These are phyloP conservation scores for Dendronephthya gigantea DNA, from an alignment of 64 coral and sea anemone species.

Conservation along the genomic window DNA sequence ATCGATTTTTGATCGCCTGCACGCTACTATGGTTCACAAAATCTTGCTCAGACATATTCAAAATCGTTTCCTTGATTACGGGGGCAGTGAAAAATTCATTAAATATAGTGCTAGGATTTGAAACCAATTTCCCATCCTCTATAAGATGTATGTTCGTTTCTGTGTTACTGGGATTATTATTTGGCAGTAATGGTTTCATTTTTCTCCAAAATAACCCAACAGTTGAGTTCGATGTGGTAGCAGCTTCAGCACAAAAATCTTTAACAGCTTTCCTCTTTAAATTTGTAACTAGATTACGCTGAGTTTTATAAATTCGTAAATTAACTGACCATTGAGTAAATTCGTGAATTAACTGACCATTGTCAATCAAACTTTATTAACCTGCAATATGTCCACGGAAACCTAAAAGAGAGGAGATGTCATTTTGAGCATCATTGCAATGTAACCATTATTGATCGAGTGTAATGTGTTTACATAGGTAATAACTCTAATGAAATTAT, in stretches of 20 bases:
- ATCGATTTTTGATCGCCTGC: slow-evolving; percentile 4
- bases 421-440: too few relatives aligned
- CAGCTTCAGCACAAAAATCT: slow-evolving; percentile 22
- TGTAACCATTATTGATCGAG: too few relatives aligned
- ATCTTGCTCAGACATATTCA: slow-evolving; percentile 25
- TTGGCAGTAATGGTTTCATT: slow-evolving; percentile 53
- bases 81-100: slow-evolving; percentile 26
- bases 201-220: slow-evolving; percentile 39
- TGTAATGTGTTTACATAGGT: too few relatives aligned
- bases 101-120: slow-evolving; percentile 18
- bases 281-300: slow-evolving; percentile 26
- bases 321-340: too few relatives aligned
- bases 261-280: slow-evolving; percentile 35
- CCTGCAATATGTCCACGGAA: too few relatives aligned
- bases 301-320: too few relatives aligned
- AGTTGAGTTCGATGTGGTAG: slow-evolving; percentile 20
- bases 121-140: slow-evolving; percentile 18
- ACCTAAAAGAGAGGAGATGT: too few relatives aligned
- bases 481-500: too few relatives aligned
- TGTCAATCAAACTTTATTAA: too few relatives aligned
- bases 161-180: slow-evolving; percentile 17
- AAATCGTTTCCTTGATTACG: not conserved
- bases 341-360: too few relatives aligned
- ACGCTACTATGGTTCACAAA: slow-evolving; percentile 40
- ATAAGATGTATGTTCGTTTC: not conserved